Base-by-base conservation (phyloP, 2,113 vertebrate genomes). In the Numida meleagris region DNA sequence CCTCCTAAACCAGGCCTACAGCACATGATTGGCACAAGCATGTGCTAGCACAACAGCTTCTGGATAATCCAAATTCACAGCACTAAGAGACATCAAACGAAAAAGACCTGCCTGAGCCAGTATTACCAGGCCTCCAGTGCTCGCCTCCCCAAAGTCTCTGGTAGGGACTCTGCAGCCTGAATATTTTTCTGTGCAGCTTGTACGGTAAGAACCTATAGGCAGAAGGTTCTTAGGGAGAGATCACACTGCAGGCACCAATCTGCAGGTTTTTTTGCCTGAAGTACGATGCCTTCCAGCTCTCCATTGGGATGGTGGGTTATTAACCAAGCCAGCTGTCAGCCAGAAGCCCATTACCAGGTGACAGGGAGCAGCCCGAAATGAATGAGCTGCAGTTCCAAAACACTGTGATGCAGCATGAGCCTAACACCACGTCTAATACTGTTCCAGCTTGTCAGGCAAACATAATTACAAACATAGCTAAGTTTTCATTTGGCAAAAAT, bases 1-100 rank as follows among this genome's bases (percentile, higher is more conserved):
- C 63, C 76, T 83, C 66, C 90, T 86, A 88, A 93, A 67, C 48
- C 16, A 11, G 63, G 92, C 40, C 59, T 38, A 31, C 10, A 81
- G 72, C 82, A 58, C 72, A 82, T 94, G 95, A 96, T 7, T 88
- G 95, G 95, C 94, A 96, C 83, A 23, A 77, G 65, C 94, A 94
- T 40, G 59, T 95, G 90, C 86, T 34, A 34, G 82, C 92, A 93
- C 72, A 63, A 14, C 80, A 2, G 27, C 82, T 86, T 42, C 50
- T 20, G 76, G 61, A 83, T 43, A 86, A 91, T 65, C 88, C 92
- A 92, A 92, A 86, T 88, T 88, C 90, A 81, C 14, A n/a, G 14
- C 65, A 88, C 53, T 6, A 55, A 72, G 27, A 59, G 58, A 40
- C 0, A 7, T 18, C 85, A 66, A 53, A 80, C 6, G 19, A 45